These are phyloP conservation scores for Zosterops hypoxanthus DNA, from an alignment of 2,113 vertebrate species.

Conservation along the genomic window DNA sequence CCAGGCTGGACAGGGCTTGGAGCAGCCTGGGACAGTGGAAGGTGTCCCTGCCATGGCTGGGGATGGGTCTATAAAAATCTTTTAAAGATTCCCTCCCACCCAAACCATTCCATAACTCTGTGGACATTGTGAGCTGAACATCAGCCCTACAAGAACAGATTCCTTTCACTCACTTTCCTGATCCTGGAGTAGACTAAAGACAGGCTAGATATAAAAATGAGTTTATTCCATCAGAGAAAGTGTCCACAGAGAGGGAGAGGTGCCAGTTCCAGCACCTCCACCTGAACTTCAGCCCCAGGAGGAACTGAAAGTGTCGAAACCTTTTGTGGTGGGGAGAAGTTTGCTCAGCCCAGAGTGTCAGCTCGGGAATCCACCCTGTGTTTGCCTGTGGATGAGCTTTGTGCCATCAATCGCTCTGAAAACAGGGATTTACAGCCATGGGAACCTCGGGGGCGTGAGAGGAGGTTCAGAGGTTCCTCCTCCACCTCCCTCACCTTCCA, in stretches of 20 bases:
- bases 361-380: not conserved
- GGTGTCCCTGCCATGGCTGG: not conserved
- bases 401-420: not conserved
- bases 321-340: not conserved
- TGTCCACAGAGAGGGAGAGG: not conserved
- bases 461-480: not conserved
- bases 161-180: not conserved
- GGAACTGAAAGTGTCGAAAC: not conserved
- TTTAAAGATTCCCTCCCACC: not conserved
- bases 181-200: not conserved
- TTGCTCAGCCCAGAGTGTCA: not conserved
- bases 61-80: not conserved
- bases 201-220: not conserved
- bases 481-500: not conserved
- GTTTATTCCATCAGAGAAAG: not conserved
- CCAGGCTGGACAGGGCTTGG: not conserved
- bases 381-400: not conserved
- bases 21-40: not conserved
- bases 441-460: not conserved
- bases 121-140: not conserved
- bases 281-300: not conserved
- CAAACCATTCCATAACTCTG: not conserved
- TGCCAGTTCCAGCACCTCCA: not conserved
- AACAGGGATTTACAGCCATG: not conserved
- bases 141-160: not conserved